Conservation (phyloP, 2,797 vertebrate species). For the Dicrostonyx torquatus region DNA sequence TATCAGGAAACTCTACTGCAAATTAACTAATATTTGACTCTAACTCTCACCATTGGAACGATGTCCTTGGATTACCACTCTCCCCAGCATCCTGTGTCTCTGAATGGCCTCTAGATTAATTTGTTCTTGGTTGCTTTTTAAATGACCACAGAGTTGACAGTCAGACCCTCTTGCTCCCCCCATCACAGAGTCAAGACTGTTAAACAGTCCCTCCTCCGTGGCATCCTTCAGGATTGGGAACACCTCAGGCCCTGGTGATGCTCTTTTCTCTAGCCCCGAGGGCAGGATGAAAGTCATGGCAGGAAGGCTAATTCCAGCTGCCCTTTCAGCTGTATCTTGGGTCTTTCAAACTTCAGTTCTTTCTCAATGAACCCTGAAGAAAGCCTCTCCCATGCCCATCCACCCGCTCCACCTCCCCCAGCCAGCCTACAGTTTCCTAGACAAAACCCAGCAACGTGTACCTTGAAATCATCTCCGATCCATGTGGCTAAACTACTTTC, state of each 20-base stretch:
- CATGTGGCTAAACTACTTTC: conserved; percentile 84
- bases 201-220: background rate
- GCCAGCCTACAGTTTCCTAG: background rate
- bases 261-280: background rate
- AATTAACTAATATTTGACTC: background rate
- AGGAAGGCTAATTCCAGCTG: background rate
- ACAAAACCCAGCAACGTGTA: conserved; percentile 71
- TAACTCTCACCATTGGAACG: background rate
- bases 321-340: background rate
- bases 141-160: background rate
- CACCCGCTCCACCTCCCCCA: background rate
- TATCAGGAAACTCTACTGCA: background rate
- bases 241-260: background rate
- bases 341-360: background rate
- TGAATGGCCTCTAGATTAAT: background rate
- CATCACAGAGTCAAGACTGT: background rate
- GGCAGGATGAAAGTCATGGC: background rate
- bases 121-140: background rate
- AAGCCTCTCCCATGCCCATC: background rate
- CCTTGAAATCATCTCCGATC: conserved; percentile 72
- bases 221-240: background rate
- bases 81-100: background rate
- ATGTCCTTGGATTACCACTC: background rate
- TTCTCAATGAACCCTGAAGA: background rate
- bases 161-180: background rate